phyloP scores from a whole-genome alignment of 2,888 invertebrate genomes.

The Habroteleia sp. region DNA sequence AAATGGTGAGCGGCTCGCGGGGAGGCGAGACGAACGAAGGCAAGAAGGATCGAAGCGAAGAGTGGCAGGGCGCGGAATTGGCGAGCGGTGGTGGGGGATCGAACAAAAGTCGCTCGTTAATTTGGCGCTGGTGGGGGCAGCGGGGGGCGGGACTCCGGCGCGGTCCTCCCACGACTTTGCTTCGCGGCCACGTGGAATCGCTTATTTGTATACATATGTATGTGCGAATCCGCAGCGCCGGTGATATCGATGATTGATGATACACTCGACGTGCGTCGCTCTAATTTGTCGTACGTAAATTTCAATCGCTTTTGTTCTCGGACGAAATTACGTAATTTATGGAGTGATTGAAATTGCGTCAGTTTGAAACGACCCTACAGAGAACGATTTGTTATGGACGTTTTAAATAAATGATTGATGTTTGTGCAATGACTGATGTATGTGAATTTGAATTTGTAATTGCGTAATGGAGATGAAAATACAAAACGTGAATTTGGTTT shows the following conservation, averaged over 20 bases:
- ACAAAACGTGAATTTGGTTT: no score
- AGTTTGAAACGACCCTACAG: no score
- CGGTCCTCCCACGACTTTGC: slow-evolving; percentile 70
- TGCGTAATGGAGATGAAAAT: no score
- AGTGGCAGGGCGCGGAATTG: slow-evolving; percentile 33
- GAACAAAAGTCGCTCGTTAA: slow-evolving; percentile 68
- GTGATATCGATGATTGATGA: slow-evolving; percentile 46
- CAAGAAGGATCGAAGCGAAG: slow-evolving; percentile 39
- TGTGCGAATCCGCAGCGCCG: slow-evolving; percentile 28
- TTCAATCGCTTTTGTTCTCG: no score
- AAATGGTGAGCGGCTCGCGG: slow-evolving; percentile 52
- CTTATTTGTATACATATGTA: slow-evolving; percentile 18
- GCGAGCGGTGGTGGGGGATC: slow-evolving; percentile 60
- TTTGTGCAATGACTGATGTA: no score
- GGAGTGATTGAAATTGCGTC: no score
- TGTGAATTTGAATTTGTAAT: no score
- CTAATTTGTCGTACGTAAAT: slow-evolving; percentile 33
- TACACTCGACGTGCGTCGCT: slow-evolving; percentile 6
- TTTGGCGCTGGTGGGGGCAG: slow-evolving; percentile 64
- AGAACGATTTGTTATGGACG: no score
- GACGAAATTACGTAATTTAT: no score
- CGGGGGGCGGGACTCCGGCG: slow-evolving; percentile 67
- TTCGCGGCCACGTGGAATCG: slow-evolving; percentile 71
- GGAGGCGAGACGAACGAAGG: slow-evolving; percentile 8
- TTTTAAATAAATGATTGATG: no score